phyloP scores from a whole-genome alignment of 1,140 invertebrate species.

The Brachionus rotundiformis region DNA sequence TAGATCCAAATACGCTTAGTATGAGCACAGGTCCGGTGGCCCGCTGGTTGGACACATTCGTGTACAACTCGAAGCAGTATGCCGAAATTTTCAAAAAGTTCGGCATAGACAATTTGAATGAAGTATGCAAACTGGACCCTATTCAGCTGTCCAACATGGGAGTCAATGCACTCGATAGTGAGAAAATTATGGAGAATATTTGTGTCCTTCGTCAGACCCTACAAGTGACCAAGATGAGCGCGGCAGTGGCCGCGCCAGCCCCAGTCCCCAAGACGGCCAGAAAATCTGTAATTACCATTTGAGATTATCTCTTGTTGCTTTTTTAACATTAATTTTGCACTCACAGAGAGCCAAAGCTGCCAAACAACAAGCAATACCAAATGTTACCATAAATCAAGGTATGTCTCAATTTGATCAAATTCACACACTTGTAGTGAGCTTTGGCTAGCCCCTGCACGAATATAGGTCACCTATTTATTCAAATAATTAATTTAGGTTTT shows the following conservation, averaged over 20 bases:
- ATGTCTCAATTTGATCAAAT: background rate
- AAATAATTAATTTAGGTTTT: background rate
- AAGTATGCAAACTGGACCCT: conserved; percentile 44
- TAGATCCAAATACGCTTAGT: background rate
- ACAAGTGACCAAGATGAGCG: conserved; percentile 24
- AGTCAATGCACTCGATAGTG: background rate
- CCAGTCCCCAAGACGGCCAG: background rate
- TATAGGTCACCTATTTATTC: background rate
- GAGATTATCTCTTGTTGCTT: background rate
- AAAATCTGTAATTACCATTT: conserved; percentile 12
- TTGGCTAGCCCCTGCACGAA: background rate
- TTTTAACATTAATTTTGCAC: background rate
- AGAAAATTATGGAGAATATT: conserved; percentile 51
- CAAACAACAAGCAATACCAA: background rate
- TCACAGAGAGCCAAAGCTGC: background rate
- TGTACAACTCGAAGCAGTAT: conserved; percentile 39
- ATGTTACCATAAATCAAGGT: conserved; percentile 50
- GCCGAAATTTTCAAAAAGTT: conserved; percentile 49
- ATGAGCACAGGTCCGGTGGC: conserved; percentile 40
- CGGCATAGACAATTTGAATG: conserved; percentile 42
- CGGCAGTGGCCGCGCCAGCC: background rate
- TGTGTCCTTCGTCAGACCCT: conserved; percentile 31
- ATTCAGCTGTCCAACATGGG: conserved; percentile 44
- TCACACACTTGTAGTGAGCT: background rate
- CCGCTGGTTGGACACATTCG: conserved; percentile 49